Conservation (phyloP, 2,797 vertebrate genomes). For the Enteromius anoplus region DNA sequence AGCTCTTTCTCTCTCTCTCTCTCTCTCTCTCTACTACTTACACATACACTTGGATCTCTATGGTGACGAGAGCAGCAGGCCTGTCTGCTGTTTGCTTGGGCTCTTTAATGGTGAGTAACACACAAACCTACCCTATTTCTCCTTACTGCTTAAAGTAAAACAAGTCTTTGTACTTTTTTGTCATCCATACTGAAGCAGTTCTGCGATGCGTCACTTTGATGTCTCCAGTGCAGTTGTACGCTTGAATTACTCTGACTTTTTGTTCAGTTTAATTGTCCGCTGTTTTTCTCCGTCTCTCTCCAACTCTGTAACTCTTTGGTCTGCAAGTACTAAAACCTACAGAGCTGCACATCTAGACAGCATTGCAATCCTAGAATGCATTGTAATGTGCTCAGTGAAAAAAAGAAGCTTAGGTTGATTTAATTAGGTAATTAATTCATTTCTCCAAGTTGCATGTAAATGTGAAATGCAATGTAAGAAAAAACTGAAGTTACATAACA, state of each 20-base stretch:
- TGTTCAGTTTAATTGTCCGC: background rate
- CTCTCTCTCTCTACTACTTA: slow-evolving; percentile 16
- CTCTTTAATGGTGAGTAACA: slow-evolving; percentile 39
- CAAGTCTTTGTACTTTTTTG: slow-evolving; percentile 24
- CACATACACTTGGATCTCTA: slow-evolving; percentile 41
- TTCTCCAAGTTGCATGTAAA: too few relatives aligned
- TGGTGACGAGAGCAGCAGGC: slow-evolving; percentile 39
- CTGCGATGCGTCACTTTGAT: slow-evolving; percentile 5
- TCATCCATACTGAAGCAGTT: background rate
- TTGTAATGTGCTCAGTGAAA: background rate
- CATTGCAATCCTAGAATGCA: slow-evolving; percentile 3
- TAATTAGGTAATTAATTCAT: too few relatives aligned
- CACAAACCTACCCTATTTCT: slow-evolving; percentile 18
- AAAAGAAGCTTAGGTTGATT: background rate
- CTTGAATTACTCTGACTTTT: background rate
- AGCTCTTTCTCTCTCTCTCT: background rate
- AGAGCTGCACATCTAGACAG: background rate
- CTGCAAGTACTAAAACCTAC: background rate
- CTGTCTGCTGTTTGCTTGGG: slow-evolving; percentile 30
- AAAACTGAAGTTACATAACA: too few relatives aligned
- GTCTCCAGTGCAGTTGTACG: background rate
- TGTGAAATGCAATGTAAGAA: too few relatives aligned
- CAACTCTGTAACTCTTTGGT: background rate
- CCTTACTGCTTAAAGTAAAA: slow-evolving; percentile 14
- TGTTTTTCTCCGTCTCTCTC: background rate